These are phyloP conservation scores for Oreohelix idahoensis DNA, from an alignment of 1,140 invertebrate genomes.

Conservation along the genomic window DNA sequence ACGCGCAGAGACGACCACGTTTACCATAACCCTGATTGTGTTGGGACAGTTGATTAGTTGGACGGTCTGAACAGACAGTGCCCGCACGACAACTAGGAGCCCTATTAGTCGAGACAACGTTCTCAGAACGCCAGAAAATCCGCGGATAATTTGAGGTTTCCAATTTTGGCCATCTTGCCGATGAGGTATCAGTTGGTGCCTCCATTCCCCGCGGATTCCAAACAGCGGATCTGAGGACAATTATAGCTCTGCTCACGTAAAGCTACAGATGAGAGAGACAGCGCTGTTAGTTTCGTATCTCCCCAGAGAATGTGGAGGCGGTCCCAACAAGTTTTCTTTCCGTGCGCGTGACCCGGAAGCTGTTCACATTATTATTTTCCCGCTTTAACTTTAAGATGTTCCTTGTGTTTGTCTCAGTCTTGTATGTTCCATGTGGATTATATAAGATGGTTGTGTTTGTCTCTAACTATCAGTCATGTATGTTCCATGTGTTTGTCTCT, in stretches of 20 bases:
- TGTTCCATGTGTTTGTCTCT: too few species aligned
- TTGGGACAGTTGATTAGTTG: too few species aligned
- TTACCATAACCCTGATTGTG: neutral
- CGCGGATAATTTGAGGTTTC: slow-evolving; percentile 24
- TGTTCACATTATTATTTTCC: neutral
- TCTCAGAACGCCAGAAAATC: slow-evolving; percentile 14
- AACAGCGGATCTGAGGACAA: slow-evolving; percentile 35
- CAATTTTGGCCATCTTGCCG: slow-evolving; percentile 30
- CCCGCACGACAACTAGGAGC: neutral
- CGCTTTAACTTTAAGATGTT: neutral
- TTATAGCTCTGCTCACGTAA: slow-evolving; percentile 40
- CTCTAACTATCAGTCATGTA: too few species aligned
- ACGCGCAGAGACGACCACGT: neutral
- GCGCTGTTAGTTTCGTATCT: slow-evolving; percentile 38
- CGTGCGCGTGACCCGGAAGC: slow-evolving; percentile 13
- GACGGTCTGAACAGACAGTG: too few species aligned
- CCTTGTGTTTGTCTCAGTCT: too few species aligned
- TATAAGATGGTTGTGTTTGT: too few species aligned
- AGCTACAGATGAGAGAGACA: slow-evolving; percentile 22
- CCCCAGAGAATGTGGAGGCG: neutral
- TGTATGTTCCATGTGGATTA: neutral
- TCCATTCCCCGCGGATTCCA: slow-evolving; percentile 17
- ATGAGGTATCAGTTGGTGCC: slow-evolving; percentile 35
- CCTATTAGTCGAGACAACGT: slow-evolving; percentile 32
- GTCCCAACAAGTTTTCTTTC: slow-evolving; percentile 23